phyloP scores from a whole-genome alignment of 2,113 vertebrate species.

The Semnopithecus entellus region DNA sequence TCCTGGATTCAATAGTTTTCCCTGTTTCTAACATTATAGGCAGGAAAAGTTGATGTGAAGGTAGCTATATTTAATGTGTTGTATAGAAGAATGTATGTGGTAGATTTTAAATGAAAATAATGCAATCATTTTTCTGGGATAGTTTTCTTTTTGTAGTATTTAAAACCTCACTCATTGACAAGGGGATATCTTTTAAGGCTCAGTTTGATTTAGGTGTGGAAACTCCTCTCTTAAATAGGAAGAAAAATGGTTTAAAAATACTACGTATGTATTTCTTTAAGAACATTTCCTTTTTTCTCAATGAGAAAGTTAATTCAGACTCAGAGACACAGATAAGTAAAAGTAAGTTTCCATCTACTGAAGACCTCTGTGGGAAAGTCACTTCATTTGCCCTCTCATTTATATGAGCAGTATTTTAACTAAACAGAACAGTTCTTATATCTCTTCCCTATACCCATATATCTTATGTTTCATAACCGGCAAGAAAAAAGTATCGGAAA shows the following conservation, averaged over 20 bases:
- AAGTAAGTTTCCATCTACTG: conserved; percentile 1
- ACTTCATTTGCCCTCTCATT: conserved; percentile 14
- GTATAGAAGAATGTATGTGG: not conserved
- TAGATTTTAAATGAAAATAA: not conserved
- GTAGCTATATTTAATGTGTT: not conserved
- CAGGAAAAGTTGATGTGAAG: not conserved
- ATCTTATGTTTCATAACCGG: not conserved
- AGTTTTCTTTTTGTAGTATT: not conserved
- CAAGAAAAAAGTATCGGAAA: not conserved
- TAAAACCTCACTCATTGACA: not conserved
- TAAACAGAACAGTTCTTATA: not conserved
- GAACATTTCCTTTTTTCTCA: not conserved
- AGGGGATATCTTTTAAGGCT: not conserved
- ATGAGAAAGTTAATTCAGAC: not conserved
- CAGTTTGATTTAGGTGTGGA: not conserved
- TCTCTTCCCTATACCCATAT: not conserved
- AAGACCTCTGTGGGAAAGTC: not conserved
- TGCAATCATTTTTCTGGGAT: not conserved
- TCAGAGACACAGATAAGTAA: conserved; percentile 23
- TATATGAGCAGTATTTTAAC: not conserved
- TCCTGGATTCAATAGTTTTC: not conserved
- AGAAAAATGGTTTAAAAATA: not conserved
- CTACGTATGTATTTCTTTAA: not conserved
- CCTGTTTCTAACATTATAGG: not conserved
- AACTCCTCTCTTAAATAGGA: not conserved